Base-by-base conservation (phyloP, 2,113 vertebrate genomes). In the Pseudorasbora parva region DNA sequence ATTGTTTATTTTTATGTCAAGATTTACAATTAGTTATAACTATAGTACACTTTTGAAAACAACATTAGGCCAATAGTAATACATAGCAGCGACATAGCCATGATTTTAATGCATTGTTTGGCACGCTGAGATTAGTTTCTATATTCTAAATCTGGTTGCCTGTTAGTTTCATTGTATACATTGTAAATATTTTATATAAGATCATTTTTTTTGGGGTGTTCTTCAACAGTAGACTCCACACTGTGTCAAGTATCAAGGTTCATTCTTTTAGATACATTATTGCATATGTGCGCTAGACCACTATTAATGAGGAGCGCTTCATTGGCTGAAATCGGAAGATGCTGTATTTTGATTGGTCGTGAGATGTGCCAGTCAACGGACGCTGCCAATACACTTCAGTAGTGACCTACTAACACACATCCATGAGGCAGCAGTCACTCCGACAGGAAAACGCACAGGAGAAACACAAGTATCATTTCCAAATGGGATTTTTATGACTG, bases 371-470 rank as follows among this genome's bases (percentile, higher is more conserved):
- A 85, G 11, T 93, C 27, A 88, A 64, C 6, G n/a, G 19, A 75
- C 81, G 71, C 91, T 91, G 81, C 91, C 91, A 93, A 93, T 93
- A 83, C 90, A 80, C 71, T 92, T 88, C 86, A 87, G 87, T 88
- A 87, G 87, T 97, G 97, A 98, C 97, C 97, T 96, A 97, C 96
- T 97, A 97, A 97, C 97, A 98, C 96, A 97, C 91, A 97, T 98
- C 95, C 93, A 91, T 92, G 94, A 93, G 90, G 91, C 93, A 87
- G 93, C 88, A 85, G 84, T 86, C 86, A 89, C 87, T 90, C 91
- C 92, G 82, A 83, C 79, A 90, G 91, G 82, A 89, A 86, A 88
- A 83, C 76, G 85, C 72, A 23, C 21, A 76, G 86, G 85, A 90
- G 87, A 78, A 86, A 84, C 82, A 83, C 56, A 74, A 49, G 54